Base-by-base conservation (phyloP, 2,797 vertebrate species). In the Otolemur crassicaudatus region DNA sequence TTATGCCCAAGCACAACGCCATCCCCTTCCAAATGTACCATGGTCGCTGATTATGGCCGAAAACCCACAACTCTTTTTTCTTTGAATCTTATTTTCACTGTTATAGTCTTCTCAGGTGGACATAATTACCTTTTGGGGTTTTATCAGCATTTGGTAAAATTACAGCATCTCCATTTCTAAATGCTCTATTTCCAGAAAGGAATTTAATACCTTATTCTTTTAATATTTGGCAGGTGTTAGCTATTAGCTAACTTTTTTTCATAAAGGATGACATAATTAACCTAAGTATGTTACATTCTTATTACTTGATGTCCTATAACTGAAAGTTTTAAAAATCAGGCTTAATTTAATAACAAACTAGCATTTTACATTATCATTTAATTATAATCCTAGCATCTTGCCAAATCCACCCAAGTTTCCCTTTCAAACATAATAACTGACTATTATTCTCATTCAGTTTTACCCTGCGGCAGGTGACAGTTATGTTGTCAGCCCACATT, bases 101-200 rank as follows among this genome's bases (percentile, higher is more conserved):
- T 95, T 80, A 96, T 27, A 87, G 88, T 86, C 94, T 95, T 97
- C 97, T 97, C 96, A 0, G 87, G 96, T 95, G 92, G 72, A 96
- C 40, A 87, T 97, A 98, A 97, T 96, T 97, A 96, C 79, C 86
- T 96, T 85, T 95, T 56, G 84, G 43, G 67, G 37, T 96, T 98
- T 97, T 92, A 94, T 79, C 73, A 96, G 46, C 40, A 82, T 65
- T 87, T 84, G 93, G 89, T 90, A 95, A 97, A 98, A 97, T 81
- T 70, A 76, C 5, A 97, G 23, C 37, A 90, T 94, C 61, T 58
- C 90, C 75, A 83, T 97, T 98, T 97, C 89, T 94, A 96, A 98
- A 95, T 90, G 46, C 79, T 95, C 88, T 76, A 94, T 98, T 98
- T 98, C 94, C 94, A 96, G 92, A 97, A 98, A 97, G 43, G 27